These are phyloP conservation scores for Drosophila fungiperda DNA, from an alignment of 2,888 invertebrate species.

Conservation along the genomic window DNA sequence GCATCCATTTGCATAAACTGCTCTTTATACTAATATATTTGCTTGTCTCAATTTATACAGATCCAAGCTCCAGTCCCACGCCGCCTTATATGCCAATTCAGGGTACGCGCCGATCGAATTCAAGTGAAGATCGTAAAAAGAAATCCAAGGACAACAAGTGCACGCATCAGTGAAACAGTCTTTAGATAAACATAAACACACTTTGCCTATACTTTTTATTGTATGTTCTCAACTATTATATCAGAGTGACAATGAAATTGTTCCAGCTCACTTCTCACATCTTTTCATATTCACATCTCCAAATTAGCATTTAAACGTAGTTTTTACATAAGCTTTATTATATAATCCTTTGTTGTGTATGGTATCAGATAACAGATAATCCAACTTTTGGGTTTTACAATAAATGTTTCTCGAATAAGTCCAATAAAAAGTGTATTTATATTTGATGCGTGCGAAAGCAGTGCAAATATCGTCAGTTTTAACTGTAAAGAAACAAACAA, in stretches of 20 bases:
- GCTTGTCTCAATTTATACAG: constrained; percentile 60
- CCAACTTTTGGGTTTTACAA: constrained; percentile 42
- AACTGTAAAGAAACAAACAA: background rate
- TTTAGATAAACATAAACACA: constrained; percentile 10
- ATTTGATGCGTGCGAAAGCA: background rate
- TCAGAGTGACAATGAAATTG: constrained; percentile 69
- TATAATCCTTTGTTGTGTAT: constrained; percentile 36
- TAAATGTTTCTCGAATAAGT: constrained; percentile 55
- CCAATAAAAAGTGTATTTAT: constrained; percentile 2
- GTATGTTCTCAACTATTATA: constrained; percentile 27
- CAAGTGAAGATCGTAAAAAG: constrained; percentile 87
- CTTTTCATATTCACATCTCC: constrained; percentile 32
- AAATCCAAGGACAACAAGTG: constrained; percentile 88
- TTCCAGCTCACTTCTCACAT: constrained; percentile 30
- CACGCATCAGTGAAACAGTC: constrained; percentile 86
- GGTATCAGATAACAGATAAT: constrained; percentile 30
- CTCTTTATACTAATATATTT: constrained; percentile 19
- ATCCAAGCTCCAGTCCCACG: constrained; percentile 86
- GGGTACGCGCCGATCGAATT: constrained; percentile 89
- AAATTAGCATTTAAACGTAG: constrained; percentile 55
- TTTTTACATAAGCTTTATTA: constrained; percentile 42
- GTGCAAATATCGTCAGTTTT: background rate
- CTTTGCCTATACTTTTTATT: constrained; percentile 13
- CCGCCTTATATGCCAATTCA: constrained; percentile 93
- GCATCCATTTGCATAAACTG: background rate